phyloP scores from a whole-genome alignment of 2,888 invertebrate genomes.

The Drosophila paranaensis region DNA sequence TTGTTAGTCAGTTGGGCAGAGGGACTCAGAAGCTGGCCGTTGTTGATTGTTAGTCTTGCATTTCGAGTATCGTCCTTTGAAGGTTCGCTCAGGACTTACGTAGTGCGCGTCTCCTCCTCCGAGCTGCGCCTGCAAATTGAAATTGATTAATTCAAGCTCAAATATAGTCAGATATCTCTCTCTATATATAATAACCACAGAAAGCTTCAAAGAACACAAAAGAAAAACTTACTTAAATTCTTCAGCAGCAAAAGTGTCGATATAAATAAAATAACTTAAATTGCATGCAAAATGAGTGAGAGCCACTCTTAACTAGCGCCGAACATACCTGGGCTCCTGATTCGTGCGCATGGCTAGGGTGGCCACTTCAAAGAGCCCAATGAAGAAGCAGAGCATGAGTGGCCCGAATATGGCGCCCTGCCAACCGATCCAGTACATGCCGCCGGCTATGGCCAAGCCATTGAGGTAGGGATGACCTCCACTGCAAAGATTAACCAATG shows the following conservation, averaged over 20 bases:
- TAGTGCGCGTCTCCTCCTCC: slow-evolving; percentile 82
- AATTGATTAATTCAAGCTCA: not conserved
- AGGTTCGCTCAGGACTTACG: slow-evolving; percentile 76
- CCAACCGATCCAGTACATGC: slow-evolving; percentile 98
- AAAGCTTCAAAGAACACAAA: not conserved
- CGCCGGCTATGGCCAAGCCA: slow-evolving; percentile 98
- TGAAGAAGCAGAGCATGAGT: slow-evolving; percentile 95
- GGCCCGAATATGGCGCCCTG: slow-evolving; percentile 99
- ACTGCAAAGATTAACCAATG: slow-evolving; percentile 84
- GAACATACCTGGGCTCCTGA: slow-evolving; percentile 81
- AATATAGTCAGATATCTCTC: not conserved
- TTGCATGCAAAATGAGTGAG: slow-evolving; percentile 54
- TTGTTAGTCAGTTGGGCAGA: slow-evolving; percentile 32
- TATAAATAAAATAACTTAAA: slow-evolving; percentile 41
- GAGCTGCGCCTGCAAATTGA: slow-evolving; percentile 82
- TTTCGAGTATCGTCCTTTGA: slow-evolving; percentile 45
- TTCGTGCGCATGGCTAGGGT: slow-evolving; percentile 87
- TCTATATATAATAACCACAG: not conserved
- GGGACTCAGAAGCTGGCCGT: slow-evolving; percentile 17
- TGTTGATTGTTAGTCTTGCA: slow-evolving; percentile 47
- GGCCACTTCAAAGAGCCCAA: slow-evolving; percentile 95
- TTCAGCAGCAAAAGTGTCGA: slow-evolving; percentile 42
- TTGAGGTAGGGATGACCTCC: slow-evolving; percentile 98
- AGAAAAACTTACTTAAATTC: slow-evolving; percentile 58
- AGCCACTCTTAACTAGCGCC: not conserved